Evolutionary conservation across 2,888 invertebrate genomes (phyloP).

Genomic region (Aromia moschata): DNA sequence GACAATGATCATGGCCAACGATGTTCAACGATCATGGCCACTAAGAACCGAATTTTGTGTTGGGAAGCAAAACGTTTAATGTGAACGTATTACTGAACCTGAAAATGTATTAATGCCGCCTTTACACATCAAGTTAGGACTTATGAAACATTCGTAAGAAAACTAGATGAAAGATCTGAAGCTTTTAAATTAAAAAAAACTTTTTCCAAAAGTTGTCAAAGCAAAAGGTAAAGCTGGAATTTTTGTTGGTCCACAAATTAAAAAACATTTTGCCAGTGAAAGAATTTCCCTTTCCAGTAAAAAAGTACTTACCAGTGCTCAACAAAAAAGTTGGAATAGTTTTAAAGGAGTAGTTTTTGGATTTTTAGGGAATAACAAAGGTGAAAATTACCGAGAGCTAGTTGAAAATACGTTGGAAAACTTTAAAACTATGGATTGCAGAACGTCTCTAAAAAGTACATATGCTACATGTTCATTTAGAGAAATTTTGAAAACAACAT

Average conservation of each 20-base stretch:
- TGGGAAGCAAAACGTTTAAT: slow-evolving; percentile 22
- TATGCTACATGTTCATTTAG: not conserved
- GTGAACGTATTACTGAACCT: slow-evolving; percentile 25
- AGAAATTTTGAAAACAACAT: not conserved
- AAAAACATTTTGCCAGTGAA: too few species aligned
- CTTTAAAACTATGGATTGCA: not conserved
- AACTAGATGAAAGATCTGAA: not conserved
- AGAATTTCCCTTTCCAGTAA: too few species aligned
- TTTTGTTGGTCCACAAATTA: not conserved
- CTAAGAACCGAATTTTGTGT: slow-evolving; percentile 27
- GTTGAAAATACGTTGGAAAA: not conserved
- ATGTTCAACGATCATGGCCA: slow-evolving; percentile 33
- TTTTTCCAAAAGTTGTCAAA: not conserved
- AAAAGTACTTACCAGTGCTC: not conserved
- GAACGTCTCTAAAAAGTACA: not conserved
- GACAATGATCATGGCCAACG: too few species aligned
- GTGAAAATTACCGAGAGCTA: not conserved
- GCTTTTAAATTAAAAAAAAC: not conserved
- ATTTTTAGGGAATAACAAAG: not conserved
- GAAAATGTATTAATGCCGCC: slow-evolving; percentile 34
- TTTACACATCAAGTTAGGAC: slow-evolving; percentile 35
- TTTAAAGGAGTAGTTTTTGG: not conserved
- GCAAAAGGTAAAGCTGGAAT: not conserved
- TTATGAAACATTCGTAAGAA: slow-evolving; percentile 17
- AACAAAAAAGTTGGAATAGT: not conserved